A percentile compares a stretch with the other conserved stretches of the same genome.
Evolutionary conservation across 2,113 vertebrate genomes (phyloP).

Genomic region (Leucopsar rothschildi): DNA sequence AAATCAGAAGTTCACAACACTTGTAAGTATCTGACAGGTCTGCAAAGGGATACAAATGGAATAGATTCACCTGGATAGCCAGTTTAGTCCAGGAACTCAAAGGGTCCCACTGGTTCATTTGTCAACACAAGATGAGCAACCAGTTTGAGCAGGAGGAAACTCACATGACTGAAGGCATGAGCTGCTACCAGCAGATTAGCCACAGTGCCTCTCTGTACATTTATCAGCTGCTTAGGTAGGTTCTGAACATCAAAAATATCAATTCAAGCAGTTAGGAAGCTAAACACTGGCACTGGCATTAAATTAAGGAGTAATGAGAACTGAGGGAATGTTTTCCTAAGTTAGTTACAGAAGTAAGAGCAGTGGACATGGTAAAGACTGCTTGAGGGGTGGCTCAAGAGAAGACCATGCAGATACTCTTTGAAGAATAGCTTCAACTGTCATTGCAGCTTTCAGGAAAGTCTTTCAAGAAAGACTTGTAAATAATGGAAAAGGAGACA

Average conservation of each 20-base stretch:
- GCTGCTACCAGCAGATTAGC: neutral
- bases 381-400: neutral
- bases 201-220: neutral
- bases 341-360: neutral
- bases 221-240: neutral
- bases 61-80: neutral
- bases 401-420: neutral
- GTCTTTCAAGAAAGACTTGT: neutral
- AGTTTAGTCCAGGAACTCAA: neutral
- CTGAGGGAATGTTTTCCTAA: neutral
- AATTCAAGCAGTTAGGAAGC: neutral
- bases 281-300: neutral
- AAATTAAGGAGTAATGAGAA: neutral
- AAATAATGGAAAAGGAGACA: neutral
- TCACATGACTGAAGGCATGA: neutral
- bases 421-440: neutral
- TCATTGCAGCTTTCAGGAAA: neutral
- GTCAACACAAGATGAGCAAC: neutral
- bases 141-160: neutral
- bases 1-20: neutral
- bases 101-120: neutral
- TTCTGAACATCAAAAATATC: neutral
- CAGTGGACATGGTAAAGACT: neutral
- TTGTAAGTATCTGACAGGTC: neutral
- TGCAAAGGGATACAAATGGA: neutral